Evolutionary conservation across 1,140 invertebrate species (phyloP).

Genomic region (Drosophila sucinea): DNA sequence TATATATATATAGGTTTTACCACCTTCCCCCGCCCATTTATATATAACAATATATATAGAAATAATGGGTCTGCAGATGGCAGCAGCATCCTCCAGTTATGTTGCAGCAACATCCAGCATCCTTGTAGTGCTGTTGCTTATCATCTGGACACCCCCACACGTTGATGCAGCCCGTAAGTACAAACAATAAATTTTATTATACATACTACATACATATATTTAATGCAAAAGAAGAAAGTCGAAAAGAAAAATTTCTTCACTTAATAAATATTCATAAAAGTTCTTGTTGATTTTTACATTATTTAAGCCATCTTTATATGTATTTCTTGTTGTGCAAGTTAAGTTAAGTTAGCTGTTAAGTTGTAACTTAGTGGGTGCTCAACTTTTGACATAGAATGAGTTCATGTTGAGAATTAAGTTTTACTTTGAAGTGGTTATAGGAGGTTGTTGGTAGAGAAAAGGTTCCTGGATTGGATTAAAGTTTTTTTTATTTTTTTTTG

Average conservation of each 20-base stretch:
- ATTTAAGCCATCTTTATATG: conserved; percentile 34
- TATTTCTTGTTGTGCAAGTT: conserved; percentile 31
- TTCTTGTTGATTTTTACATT: conserved; percentile 30
- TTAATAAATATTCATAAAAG: conserved; percentile 4
- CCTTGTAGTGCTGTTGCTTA: conserved; percentile 68
- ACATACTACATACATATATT: background rate
- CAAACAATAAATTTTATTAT: conserved; percentile 19
- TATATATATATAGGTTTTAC: conserved; percentile 16
- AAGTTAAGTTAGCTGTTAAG: conserved; percentile 41
- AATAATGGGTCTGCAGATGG: conserved; percentile 83
- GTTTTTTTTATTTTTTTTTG: background rate
- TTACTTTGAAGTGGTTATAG: conserved; percentile 31
- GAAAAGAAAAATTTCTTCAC: background rate
- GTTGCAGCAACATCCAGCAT: conserved; percentile 69
- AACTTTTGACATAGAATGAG: conserved; percentile 24
- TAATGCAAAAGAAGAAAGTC: background rate
- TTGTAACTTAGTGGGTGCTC: conserved; percentile 22
- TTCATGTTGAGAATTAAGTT: conserved; percentile 39
- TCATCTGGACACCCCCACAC: conserved; percentile 68
- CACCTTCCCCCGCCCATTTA: conserved; percentile 5
- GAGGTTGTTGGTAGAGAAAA: conserved; percentile 15
- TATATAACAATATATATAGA: conserved; percentile 40
- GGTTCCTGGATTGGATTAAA: conserved; percentile 19
- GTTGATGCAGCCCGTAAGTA: conserved; percentile 83
- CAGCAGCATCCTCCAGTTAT: conserved; percentile 76